phyloP scores from a whole-genome alignment of 2,888 invertebrate species.

The Agrilus mali region DNA sequence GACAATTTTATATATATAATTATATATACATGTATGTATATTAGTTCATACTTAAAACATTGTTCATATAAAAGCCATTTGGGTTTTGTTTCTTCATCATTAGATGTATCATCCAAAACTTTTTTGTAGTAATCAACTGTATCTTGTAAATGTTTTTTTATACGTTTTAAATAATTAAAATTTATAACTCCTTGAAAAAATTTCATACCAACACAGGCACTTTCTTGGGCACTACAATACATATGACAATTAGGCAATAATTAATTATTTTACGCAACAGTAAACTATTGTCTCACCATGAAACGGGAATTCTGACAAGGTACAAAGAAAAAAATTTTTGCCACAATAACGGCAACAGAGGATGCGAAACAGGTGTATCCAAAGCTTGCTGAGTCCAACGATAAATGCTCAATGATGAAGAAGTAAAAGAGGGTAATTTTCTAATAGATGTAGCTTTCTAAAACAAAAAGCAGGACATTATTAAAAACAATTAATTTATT shows the following conservation, averaged over 20 bases:
- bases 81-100: constrained; percentile 13
- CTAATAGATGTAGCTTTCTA: constrained; percentile 46
- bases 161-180: constrained; percentile 50
- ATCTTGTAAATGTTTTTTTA: constrained; percentile 55
- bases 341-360: constrained; percentile 57
- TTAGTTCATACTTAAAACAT: constrained; percentile 26
- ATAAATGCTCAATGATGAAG: constrained; percentile 49
- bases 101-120: constrained; percentile 33
- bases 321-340: constrained; percentile 66
- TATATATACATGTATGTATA: not conserved
- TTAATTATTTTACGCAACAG: too few species aligned
- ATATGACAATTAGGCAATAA: not conserved
- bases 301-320: constrained; percentile 45
- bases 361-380: constrained; percentile 53
- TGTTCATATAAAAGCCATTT: constrained; percentile 26
- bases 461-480: constrained; percentile 9
- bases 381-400: constrained; percentile 64
- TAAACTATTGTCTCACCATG: constrained; percentile 13
- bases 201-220: constrained; percentile 56
- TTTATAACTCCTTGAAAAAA: constrained; percentile 63
- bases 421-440: constrained; percentile 42
- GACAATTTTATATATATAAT: not conserved
- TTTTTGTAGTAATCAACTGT: constrained; percentile 43
- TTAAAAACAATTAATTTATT: not conserved
- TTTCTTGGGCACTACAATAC: constrained; percentile 35